These are phyloP conservation scores for Scopus umbretta DNA, from an alignment of 2,113 vertebrate species.

Conservation along the genomic window DNA sequence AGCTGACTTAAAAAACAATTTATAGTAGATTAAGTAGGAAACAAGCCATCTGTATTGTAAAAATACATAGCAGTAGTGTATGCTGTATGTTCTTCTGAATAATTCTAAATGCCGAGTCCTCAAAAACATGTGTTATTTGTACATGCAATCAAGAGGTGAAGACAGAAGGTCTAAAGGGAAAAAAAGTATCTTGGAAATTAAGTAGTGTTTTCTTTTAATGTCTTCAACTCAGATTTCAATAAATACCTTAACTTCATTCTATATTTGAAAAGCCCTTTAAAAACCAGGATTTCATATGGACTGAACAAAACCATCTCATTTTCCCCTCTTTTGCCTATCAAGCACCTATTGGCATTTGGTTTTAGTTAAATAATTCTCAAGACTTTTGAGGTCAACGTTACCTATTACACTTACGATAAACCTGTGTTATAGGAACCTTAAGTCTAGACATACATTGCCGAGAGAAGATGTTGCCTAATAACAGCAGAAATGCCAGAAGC, in stretches of 20 bases:
- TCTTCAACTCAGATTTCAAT: background rate
- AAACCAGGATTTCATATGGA: background rate
- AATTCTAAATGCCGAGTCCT: background rate
- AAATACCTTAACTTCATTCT: background rate
- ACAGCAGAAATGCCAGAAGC: background rate
- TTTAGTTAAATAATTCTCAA: background rate
- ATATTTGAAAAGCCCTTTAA: background rate
- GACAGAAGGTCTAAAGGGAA: background rate
- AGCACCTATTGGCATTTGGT: background rate
- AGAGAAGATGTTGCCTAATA: background rate
- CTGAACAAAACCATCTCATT: background rate
- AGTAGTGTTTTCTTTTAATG: background rate
- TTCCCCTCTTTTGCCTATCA: background rate
- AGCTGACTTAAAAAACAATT: background rate
- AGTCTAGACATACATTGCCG: background rate
- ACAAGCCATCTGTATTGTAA: background rate
- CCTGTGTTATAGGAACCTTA: background rate
- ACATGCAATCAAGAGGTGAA: background rate
- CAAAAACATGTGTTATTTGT: background rate
- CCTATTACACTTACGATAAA: background rate
- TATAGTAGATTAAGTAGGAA: background rate
- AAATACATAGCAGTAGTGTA: background rate
- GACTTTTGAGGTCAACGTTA: background rate
- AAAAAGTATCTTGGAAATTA: background rate
- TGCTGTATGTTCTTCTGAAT: background rate